phyloP scores from a whole-genome alignment of 2,888 invertebrate species.

The Eulithis prunata region DNA sequence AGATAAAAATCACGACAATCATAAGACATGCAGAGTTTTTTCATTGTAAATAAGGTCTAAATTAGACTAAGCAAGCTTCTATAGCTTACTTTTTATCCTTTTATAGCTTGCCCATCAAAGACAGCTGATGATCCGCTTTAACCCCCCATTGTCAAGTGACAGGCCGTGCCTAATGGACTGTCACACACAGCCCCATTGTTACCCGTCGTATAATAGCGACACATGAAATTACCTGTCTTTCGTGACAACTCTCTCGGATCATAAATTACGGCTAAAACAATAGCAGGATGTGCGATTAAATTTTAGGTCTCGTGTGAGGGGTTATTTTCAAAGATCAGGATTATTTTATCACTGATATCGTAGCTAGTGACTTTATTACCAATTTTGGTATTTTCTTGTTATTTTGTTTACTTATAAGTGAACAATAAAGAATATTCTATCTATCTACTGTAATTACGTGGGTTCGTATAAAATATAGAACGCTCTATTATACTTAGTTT shows the following conservation, averaged over 20 bases:
- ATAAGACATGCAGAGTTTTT: no score
- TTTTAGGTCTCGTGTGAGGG: slow-evolving; percentile 5
- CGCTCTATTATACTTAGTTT: no score
- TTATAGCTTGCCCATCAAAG: slow-evolving; percentile 16
- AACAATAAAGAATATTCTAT: no score
- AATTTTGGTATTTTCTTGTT: no score
- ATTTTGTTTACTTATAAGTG: no score
- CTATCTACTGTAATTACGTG: no score
- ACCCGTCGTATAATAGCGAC: slow-evolving; percentile 63
- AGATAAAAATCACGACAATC: no score
- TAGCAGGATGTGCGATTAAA: slow-evolving; percentile 32
- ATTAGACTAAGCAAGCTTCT: no score
- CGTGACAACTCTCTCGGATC: slow-evolving; percentile 59
- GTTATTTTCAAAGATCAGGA: background rate
- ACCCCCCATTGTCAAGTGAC: slow-evolving; percentile 43
- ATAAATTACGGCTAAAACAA: slow-evolving; percentile 61
- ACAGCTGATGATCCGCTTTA: slow-evolving; percentile 16
- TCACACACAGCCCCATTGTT: slow-evolving; percentile 75
- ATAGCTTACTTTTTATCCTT: no score
- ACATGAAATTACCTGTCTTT: slow-evolving; percentile 76
- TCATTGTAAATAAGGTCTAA: no score
- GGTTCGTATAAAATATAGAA: no score
- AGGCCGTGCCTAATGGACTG: slow-evolving; percentile 70
- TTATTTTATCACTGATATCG: background rate
- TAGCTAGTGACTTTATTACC: no score